Conservation (phyloP, 1,140 invertebrate genomes). For the Trachymyrmex septentrionalis region DNA sequence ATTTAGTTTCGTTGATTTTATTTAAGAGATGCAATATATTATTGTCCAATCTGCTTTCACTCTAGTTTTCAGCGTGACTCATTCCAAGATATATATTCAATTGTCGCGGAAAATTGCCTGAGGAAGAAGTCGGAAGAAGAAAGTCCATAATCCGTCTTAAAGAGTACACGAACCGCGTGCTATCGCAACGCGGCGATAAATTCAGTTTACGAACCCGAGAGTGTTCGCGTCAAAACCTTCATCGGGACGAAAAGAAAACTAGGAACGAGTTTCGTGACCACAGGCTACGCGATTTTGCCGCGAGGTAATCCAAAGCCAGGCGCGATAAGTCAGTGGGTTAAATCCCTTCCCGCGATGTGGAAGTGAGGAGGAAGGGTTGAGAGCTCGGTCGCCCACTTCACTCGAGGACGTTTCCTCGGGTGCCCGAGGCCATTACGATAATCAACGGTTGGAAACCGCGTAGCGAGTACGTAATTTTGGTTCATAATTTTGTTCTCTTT, state of each 20-base stretch:
- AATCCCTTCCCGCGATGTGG: not conserved
- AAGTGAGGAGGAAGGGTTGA: constrained; percentile 26
- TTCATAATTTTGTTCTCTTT: constrained; percentile 40
- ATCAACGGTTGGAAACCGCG: constrained; percentile 43
- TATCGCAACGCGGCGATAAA: constrained; percentile 33
- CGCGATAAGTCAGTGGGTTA: constrained; percentile 54
- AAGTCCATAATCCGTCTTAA: constrained; percentile 47
- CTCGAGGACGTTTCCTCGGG: constrained; percentile 16
- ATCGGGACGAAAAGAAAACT: constrained; percentile 11
- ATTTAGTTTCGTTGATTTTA: not conserved
- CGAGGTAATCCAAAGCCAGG: constrained; percentile 40
- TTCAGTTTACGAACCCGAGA: constrained; percentile 30
- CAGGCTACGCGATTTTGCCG: not conserved
- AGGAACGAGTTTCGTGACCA: not conserved
- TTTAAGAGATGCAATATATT: constrained; percentile 13
- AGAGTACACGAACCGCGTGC: constrained; percentile 36
- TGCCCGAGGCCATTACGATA: constrained; percentile 17
- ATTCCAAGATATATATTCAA: constrained; percentile 39
- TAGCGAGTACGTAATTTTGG: not conserved
- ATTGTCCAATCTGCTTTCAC: not conserved
- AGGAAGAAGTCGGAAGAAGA: constrained; percentile 12
- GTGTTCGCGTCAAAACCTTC: constrained; percentile 45
- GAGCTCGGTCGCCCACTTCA: not conserved
- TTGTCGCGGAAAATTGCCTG: constrained; percentile 27
- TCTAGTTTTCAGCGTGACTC: constrained; percentile 10